Evolutionary conservation across 2,888 invertebrate species (phyloP), one percentile per base, ranked within the genome.

Genomic region (Amblyjoppa proteus): DNA sequence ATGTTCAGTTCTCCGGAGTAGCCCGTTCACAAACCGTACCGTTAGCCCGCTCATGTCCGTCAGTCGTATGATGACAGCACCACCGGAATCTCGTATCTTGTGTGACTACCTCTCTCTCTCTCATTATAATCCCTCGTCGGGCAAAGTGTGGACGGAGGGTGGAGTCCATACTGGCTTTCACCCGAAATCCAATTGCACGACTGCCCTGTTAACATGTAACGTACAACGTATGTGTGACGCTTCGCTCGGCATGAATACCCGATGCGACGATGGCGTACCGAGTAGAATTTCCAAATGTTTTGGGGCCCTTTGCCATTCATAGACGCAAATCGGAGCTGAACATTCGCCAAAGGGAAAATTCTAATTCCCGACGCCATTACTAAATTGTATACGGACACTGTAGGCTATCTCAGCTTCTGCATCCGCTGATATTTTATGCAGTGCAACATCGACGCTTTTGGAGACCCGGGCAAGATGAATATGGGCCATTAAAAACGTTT

Each of bases 161-260:
- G 73, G 58, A 28, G 45, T 58, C 28, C 25, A 28, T 58, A 31
- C 41, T 38, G 66, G 69, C 78, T 78, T 85, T 85, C 84, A 85
- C 74, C 66, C 34, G 16, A 74, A 53, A 78, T 78, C 58, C 28
- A 58, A 81, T 84, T 81, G 70, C 70, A n/a, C 61, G 70, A 78
- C 71, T 34, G 49, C 51, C 64, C 66, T 61, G 64, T 79, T 61
- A 71, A 71, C 70, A 51, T 51, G 66, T 38, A 34, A 53, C 51
- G 51, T 38, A 34, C 34, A 38, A 25, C 34, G 38, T 20, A 11
- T 64, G 38, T n/a, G 38, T 64, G 64, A 38, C 38, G 64, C n/a
- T n/a, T 64, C 64, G n/a, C n/a, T 9, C 5, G 31, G 31, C 38
- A 64, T 25, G 58, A 28, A 25, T 58, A 28, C 13, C 58, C 11